phyloP scores from a whole-genome alignment of 2,113 vertebrate species.

The Himantopus leucocephalus region DNA sequence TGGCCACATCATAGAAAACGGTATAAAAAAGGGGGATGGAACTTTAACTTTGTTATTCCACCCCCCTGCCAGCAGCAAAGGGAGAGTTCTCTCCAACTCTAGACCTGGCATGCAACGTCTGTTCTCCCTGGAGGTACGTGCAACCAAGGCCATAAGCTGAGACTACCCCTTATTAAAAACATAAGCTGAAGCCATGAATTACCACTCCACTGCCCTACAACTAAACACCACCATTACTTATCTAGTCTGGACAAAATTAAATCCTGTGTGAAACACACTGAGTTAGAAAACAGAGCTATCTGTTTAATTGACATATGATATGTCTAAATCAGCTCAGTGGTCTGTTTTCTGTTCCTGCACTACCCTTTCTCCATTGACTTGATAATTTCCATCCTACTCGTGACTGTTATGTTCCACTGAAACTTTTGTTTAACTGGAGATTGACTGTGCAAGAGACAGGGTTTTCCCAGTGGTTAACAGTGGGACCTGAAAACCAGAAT shows the following conservation, averaged over 20 bases:
- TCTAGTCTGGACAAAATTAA: constrained; percentile 18
- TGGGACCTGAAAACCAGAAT: not conserved
- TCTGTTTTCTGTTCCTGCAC: constrained; percentile 48
- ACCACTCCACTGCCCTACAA: not conserved
- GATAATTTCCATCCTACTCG: not conserved
- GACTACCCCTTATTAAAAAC: not conserved
- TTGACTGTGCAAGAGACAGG: not conserved
- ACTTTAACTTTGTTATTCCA: not conserved
- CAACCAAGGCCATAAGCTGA: not conserved
- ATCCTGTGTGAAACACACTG: not conserved
- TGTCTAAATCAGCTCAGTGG: not conserved
- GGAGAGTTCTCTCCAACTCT: not conserved
- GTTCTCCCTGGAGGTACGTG: not conserved
- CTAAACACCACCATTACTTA: not conserved
- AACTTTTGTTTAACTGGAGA: constrained; percentile 12
- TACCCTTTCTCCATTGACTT: not conserved
- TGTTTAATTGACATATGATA: not conserved
- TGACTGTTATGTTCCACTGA: not conserved
- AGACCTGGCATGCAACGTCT: not conserved
- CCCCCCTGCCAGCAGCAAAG: not conserved
- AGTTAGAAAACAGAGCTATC: constrained; percentile 31
- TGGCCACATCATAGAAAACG: not conserved
- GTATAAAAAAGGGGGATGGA: rapidly evolving
- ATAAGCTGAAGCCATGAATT: not conserved
- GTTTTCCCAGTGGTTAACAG: not conserved